phyloP scores from a whole-genome alignment of 2,888 invertebrate genomes.

The Cancer borealis region DNA sequence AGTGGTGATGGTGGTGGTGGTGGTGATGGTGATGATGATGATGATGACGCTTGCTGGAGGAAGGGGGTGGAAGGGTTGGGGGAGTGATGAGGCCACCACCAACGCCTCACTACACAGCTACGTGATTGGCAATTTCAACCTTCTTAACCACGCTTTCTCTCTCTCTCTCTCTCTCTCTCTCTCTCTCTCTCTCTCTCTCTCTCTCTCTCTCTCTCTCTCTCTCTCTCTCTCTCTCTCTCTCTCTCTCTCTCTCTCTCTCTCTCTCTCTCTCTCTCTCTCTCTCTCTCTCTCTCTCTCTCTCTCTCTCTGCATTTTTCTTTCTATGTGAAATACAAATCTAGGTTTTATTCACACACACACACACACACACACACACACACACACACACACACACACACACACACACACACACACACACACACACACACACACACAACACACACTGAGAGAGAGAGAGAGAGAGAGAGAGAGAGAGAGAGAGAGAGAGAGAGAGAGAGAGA shows the following conservation, averaged over 20 bases:
- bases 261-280: conserved; percentile 24
- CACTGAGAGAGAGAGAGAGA: not conserved
- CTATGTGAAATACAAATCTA: not conserved
- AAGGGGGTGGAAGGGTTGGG: not conserved
- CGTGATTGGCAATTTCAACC: conserved; percentile 58
- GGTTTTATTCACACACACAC: not conserved
- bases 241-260: conserved; percentile 49
- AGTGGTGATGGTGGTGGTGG: not conserved
- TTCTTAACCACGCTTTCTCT: conserved; percentile 59
- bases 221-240: conserved; percentile 51
- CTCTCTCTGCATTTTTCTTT: not conserved
- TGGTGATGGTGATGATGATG: not conserved
- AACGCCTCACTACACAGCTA: conserved; percentile 49
- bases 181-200: conserved; percentile 56
- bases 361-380: not conserved
- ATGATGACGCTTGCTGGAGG: not conserved
- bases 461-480: conserved; percentile 34
- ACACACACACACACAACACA: too few species aligned
- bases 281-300: conserved; percentile 35
- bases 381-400: too few species aligned
- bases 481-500: conserved; percentile 38
- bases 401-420: too few species aligned
- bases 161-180: conserved; percentile 58
- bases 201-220: conserved; percentile 55
- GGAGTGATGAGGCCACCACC: not conserved